Evolutionary conservation across 2,888 invertebrate genomes (phyloP), one percentile per base, ranked within the genome.

Genomic region (Pollenia amentaria): DNA sequence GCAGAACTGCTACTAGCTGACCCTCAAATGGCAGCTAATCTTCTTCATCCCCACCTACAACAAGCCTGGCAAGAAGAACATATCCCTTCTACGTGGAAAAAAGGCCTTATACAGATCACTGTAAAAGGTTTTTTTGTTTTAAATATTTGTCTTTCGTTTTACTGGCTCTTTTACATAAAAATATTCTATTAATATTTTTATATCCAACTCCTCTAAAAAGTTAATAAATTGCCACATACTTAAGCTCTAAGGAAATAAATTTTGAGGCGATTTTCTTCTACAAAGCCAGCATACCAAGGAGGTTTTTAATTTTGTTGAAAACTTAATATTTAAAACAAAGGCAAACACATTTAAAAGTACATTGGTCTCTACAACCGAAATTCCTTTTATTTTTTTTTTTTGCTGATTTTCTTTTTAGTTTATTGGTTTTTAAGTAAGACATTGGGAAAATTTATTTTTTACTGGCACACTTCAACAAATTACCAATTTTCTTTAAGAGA

Each of bases 371-470:
- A 29, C 6, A n/a, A 0, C 29, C 1, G 0, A 29, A 29, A 29
- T 29, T 29, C 29, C 29, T 29, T 29, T n/a, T 62, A 40, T 16
- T 16, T n/a, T 62, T 62, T 16, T 16, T 10, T 12, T 18, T 42
- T 42, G n/a, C 11, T 18, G 11, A 21, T 16, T 64, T 6, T 44
- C 16, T 64, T 44, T 18, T 55, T 57, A 55, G 42, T 72, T 72
- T 73, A 73, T 73, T 73, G 73, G 73, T 73, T 73, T 73, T 73
- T 72, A 72, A 72, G 60, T 48, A 73, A 16, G 16, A 44, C 29
- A 60, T 48, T 60, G 60, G 18, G 16, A 60, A 46, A 73, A 73
- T 60, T 73, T 73, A 73, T 60, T 73, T 70, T 51, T 16, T 2
- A 53, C 16, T 69, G 51, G 18, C 40, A 69, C 6, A 29, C 7